Percentiles rank a stretch among this genome's conserved stretches.
Evolutionary conservation across 2,888 invertebrate species (phyloP).

Genomic region (Trissoscelio sp.): DNA sequence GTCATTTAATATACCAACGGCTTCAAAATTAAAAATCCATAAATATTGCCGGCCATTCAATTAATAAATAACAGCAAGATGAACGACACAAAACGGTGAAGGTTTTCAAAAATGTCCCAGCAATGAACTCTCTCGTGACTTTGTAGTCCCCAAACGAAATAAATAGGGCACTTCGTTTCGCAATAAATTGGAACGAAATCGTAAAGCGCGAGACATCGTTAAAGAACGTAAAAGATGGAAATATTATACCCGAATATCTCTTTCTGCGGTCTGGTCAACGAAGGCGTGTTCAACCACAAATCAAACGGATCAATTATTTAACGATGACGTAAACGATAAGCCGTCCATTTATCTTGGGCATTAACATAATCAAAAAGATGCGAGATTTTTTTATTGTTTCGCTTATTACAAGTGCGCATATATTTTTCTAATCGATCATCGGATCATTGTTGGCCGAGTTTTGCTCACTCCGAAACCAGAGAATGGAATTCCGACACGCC

Average conservation of each 20-base stretch:
- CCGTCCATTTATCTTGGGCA: conserved; percentile 39
- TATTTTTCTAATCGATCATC: conserved; percentile 58
- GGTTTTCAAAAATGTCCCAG: not conserved
- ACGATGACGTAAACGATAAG: conserved; percentile 67
- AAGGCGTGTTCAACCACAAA: conserved; percentile 66
- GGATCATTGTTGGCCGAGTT: conserved; percentile 18
- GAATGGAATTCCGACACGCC: conserved; percentile 74
- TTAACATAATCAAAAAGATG: conserved; percentile 56
- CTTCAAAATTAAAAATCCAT: conserved; percentile 58
- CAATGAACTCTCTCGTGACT: conserved; percentile 3
- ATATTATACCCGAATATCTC: conserved; percentile 77
- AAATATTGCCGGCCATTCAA: conserved; percentile 49
- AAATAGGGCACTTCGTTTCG: conserved; percentile 53
- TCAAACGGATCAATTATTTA: conserved; percentile 66
- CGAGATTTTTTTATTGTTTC: conserved; percentile 45
- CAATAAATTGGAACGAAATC: conserved; percentile 57
- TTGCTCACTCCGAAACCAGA: conserved; percentile 29
- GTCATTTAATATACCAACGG: conserved; percentile 1
- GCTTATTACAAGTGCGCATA: conserved; percentile 48
- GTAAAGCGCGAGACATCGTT: conserved; percentile 72
- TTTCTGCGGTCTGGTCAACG: conserved; percentile 44
- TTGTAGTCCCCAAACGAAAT: conserved; percentile 13
- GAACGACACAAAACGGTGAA: not conserved
- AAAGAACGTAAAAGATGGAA: conserved; percentile 78
- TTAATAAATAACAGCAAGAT: conserved; percentile 27